phyloP scores from a whole-genome alignment of 2,797 vertebrate species.

The Tapirus indicus region DNA sequence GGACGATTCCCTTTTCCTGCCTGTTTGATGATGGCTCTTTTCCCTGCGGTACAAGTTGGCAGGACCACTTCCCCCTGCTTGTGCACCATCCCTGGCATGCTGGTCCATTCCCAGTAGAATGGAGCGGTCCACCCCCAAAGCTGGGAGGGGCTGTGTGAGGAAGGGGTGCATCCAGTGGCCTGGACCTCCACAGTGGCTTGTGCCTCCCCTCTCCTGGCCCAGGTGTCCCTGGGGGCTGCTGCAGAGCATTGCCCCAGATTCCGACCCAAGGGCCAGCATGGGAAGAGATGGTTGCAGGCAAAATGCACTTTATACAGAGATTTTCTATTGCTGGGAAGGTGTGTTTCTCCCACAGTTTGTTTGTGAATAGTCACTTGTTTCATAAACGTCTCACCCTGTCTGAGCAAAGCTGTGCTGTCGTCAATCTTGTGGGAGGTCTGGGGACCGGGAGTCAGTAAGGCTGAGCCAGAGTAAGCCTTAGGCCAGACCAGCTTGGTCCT shows the following conservation, averaged over 20 bases:
- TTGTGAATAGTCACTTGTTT: slow-evolving; percentile 85
- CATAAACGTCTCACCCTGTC: slow-evolving; percentile 86
- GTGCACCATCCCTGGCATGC: background rate
- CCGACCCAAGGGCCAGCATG: slow-evolving; percentile 50
- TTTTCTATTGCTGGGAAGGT: slow-evolving; percentile 80
- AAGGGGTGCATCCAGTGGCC: background rate
- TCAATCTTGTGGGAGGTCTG: slow-evolving; percentile 30
- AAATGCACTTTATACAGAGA: slow-evolving; percentile 84
- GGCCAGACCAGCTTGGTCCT: background rate
- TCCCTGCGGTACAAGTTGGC: background rate
- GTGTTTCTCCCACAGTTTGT: slow-evolving; percentile 78
- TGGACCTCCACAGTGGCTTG: background rate
- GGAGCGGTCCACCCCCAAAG: background rate
- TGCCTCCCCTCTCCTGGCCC: background rate
- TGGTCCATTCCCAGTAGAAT: background rate
- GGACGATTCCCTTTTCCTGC: background rate
- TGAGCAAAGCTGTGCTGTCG: slow-evolving; percentile 57
- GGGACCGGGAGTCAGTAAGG: background rate
- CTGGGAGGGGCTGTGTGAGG: background rate
- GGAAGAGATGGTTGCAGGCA: slow-evolving; percentile 44
- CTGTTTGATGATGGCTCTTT: background rate
- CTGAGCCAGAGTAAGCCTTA: background rate
- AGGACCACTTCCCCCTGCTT: background rate
- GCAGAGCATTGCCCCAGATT: slow-evolving; percentile 12
- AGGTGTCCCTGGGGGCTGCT: slow-evolving; percentile 60